Evolutionary conservation across 2,113 vertebrate genomes (phyloP), one percentile per base, ranked within the genome.

Genomic region (Collichthys lucidus): DNA sequence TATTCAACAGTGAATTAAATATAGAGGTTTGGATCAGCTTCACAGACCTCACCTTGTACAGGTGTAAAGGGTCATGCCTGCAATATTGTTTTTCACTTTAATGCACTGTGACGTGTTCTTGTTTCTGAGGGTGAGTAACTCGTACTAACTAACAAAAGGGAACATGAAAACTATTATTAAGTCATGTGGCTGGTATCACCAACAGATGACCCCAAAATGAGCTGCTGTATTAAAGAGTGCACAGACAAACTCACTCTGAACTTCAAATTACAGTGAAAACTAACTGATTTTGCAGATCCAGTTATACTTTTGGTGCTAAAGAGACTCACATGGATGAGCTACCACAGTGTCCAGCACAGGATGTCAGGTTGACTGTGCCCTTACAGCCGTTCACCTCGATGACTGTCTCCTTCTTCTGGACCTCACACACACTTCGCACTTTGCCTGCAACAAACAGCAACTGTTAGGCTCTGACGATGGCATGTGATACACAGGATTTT

Each of bases 291-390:
- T 49, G 11, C 20, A 0, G 3, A 29, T 64, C 2, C 9, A 16
- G 19, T 7, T 22, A 6, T 53, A 59, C 12, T 55, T 17, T 11
- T 53, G 16, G 5, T 17, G 12, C 2, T 35, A n/a, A 19, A 19
- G 24, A 5, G 29, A 95, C 97, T 96, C 91, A 98, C 98, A 84
- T 85, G 64, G 97, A 97, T 7, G 65, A 92, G 50, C 96, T 95
- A 0, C 84, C 92, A 81, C 98, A 99, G 44, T 60, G 64, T 53
- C 98, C 98, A 12, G 86, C 78, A 12, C 97, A 99, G 47, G 92
- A 97, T 0, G 95, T 85, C 64, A 98, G 0, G 49, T 94, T 93
- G 65, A 98, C 87, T 0, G 84, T 1, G 42, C 95, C 96, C 19
- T 55, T 73, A 4, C 98, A 99, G 73, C 75, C 92, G 12, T 71